Conservation (phyloP, 2,888 invertebrate species). For the Oscheius sp. region DNA sequence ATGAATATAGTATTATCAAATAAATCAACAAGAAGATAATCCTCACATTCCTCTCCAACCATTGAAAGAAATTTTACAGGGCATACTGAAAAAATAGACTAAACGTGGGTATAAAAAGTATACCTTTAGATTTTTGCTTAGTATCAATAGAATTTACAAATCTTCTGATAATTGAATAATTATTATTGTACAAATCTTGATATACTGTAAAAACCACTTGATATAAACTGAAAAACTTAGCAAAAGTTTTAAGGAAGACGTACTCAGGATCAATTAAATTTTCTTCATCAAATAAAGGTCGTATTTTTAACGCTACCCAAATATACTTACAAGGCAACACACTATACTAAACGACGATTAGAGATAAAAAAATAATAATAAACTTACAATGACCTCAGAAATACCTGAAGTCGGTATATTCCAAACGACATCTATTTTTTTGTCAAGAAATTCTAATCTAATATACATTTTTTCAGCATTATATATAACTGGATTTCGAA, state of each 20-base stretch:
- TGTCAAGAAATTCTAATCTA: background rate
- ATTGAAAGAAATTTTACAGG: background rate
- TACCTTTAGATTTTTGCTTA: background rate
- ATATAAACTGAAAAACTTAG: no score
- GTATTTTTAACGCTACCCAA: background rate
- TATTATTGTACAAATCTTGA: no score
- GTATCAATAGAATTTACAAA: no score
- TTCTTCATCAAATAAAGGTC: background rate
- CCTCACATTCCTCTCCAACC: background rate
- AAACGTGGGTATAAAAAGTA: no score
- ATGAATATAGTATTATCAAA: no score
- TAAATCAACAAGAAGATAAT: background rate
- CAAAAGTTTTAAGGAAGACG: no score
- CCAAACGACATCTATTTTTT: background rate
- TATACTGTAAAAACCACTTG: no score
- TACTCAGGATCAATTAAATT: no score
- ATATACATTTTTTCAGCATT: background rate
- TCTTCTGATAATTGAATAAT: no score
- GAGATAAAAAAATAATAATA: background rate
- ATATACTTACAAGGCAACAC: background rate
- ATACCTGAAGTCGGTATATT: background rate
- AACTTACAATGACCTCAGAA: background rate
- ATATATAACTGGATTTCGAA: constrained; percentile 32
- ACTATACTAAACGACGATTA: background rate
- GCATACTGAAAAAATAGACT: background rate